A percentile compares a stretch with the other conserved stretches of the same genome.
phyloP scores from a whole-genome alignment of 2,888 invertebrate genomes.

The Andrena minutula region DNA sequence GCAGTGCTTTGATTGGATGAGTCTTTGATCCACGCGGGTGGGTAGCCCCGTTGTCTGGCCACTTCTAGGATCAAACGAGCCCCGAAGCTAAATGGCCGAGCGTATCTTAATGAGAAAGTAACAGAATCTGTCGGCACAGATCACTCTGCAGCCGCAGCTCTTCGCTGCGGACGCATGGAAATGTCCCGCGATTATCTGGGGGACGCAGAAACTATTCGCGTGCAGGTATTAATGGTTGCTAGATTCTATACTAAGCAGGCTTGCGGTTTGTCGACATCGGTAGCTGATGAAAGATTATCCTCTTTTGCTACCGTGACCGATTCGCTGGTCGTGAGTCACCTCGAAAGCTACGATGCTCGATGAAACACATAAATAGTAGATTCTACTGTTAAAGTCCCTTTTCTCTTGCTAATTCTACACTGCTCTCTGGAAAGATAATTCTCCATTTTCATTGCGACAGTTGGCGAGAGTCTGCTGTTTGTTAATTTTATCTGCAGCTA shows the following conservation, averaged over 20 bases:
- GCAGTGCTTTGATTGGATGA: not conserved
- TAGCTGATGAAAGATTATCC: conserved; percentile 50
- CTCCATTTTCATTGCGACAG: conserved; percentile 7
- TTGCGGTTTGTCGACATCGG: conserved; percentile 45
- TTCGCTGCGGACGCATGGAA: not conserved
- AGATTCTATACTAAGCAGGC: conserved; percentile 23
- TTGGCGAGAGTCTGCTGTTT: not conserved
- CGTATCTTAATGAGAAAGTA: not conserved
- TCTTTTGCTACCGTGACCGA: conserved; percentile 43
- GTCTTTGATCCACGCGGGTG: not conserved
- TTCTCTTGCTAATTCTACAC: not conserved
- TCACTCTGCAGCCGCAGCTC: not conserved
- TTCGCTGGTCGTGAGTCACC: not conserved
- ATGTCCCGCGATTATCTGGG: conserved; percentile 23
- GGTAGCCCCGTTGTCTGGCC: not conserved
- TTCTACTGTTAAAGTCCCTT: not conserved
- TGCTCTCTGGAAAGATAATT: not conserved
- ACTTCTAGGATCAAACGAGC: not conserved
- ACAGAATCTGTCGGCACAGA: not conserved
- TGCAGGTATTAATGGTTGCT: conserved; percentile 1
- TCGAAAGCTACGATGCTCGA: not conserved
- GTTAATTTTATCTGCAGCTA: not conserved
- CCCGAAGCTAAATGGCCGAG: not conserved
- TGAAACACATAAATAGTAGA: not conserved
- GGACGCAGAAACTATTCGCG: conserved; percentile 32